Evolutionary conservation across 2,113 vertebrate genomes (phyloP), one percentile per base, ranked within the genome.

Genomic region (Miniopterus natalensis): DNA sequence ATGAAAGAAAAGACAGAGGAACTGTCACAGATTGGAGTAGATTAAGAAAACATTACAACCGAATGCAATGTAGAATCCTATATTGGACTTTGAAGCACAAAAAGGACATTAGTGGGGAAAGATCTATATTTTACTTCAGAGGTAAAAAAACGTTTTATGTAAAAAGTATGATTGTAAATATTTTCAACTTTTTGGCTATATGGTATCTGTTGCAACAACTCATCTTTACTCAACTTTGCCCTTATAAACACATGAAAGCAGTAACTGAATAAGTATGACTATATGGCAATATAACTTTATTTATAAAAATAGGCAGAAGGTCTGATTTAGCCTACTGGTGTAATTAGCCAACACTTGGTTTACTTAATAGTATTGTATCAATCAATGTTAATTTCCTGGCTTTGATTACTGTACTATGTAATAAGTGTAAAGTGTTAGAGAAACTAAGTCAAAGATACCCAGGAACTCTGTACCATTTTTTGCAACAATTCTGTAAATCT

Each of bases 41-140:
- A 91, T 70, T 75, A 86, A 77, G 49, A 23, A 84, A n/a, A 84
- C 40, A 90, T 80, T 85, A 68, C 40, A 84, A 84, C 6, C 93
- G n/a, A 84, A 84, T 53, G 47, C 70, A 95, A 59, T 59, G 55
- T 49, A 18, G 14, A 27, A 51, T 66, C 31, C 9, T 59, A 17
- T 21, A 71, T 12, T 90, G 25, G 6, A 71, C 73, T 74, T 31
- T 79, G 9, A 12, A 49, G 23, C 25, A 88, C 57, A 94, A 94
- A 95, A 84, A 75, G 10, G n/a, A 65, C 31, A 93, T 49, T 49
- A 83, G 15, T 73, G 27, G 63, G 55, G 53, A 91, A 95, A 61
- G 10, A 92, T 31, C 49, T 36, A 53, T 25, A 71, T 49, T 12
- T 92, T 55, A 79, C 10, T 61, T 84, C 63, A 95, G 42, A 88